A percentile compares a stretch with the other conserved stretches of the same genome.
Conservation (phyloP, 2,888 invertebrate species). For the Argyra leucocephala region DNA sequence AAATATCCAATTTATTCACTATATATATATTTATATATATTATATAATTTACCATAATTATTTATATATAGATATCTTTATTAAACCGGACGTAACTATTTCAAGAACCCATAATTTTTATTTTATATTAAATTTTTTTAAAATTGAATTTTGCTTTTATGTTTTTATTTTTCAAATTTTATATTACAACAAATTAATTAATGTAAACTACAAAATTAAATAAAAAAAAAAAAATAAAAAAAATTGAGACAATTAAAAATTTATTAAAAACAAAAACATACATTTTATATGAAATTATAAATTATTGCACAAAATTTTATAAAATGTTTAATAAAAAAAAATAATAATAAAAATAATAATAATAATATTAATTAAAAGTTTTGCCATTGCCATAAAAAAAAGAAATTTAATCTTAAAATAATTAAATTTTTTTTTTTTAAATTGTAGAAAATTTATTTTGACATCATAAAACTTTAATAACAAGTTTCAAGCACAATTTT, state of each 20-base stretch:
- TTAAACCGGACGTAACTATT: conserved; percentile 1
- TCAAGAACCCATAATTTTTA: neutral
- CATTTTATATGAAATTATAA: neutral
- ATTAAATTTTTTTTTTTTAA: neutral
- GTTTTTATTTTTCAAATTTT: neutral
- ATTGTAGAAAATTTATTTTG: too few relatives aligned
- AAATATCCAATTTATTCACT: too few relatives aligned
- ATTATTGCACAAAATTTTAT: neutral
- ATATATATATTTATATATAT: too few relatives aligned
- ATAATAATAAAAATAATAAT: neutral
- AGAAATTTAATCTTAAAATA: neutral
- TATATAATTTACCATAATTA: too few relatives aligned
- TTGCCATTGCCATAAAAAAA: neutral
- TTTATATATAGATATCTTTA: neutral
- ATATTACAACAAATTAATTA: too few relatives aligned
- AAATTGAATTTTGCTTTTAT: neutral
- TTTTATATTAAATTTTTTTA: neutral
- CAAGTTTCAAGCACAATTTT: too few relatives aligned
- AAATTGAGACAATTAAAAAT: too few relatives aligned
- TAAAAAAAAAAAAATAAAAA: neutral
- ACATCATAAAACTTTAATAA: too few relatives aligned
- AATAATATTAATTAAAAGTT: neutral
- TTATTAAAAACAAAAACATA: neutral
- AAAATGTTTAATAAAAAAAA: neutral
- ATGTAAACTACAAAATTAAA: neutral